Conservation (phyloP, 2,888 invertebrate species). For the Oscheius sp. region DNA sequence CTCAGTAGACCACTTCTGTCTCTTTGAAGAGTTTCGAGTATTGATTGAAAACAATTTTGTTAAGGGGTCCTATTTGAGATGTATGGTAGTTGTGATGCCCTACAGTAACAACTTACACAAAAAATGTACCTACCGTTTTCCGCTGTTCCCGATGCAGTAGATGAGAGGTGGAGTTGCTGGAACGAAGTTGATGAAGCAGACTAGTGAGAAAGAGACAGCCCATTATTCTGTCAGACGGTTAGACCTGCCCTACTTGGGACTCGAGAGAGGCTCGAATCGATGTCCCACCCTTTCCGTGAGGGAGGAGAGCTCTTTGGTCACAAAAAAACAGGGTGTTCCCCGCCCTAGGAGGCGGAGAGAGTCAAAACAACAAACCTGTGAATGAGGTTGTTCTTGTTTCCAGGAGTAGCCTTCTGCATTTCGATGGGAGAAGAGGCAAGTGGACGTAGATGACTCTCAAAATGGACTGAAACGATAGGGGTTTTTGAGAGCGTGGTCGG, state of each 20-base stretch:
- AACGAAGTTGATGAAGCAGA: conserved; percentile 23
- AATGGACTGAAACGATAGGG: no score
- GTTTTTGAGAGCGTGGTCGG: no score
- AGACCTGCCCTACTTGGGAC: conserved; percentile 9
- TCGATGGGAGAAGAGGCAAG: no score
- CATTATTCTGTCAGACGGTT: conserved; percentile 1
- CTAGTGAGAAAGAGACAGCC: conserved; percentile 26
- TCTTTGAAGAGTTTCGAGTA: no score
- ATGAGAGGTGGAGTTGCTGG: conserved; percentile 31
- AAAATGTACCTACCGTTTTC: background rate
- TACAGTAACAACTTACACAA: background rate
- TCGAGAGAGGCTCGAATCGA: conserved; percentile 13
- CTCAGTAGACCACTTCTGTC: no score
- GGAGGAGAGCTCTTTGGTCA: background rate
- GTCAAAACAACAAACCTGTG: background rate
- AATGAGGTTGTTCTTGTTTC: background rate
- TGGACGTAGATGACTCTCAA: no score
- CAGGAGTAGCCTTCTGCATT: no score
- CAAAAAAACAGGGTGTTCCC: background rate
- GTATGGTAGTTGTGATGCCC: no score
- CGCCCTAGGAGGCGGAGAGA: background rate
- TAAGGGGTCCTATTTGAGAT: no score
- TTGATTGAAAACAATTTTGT: no score
- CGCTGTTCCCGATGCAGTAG: conserved; percentile 1
- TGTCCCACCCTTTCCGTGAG: background rate